Evolutionary conservation across 2,113 vertebrate genomes (phyloP), one percentile per base, ranked within the genome.

Genomic region (Tychaedon coryphoeus): DNA sequence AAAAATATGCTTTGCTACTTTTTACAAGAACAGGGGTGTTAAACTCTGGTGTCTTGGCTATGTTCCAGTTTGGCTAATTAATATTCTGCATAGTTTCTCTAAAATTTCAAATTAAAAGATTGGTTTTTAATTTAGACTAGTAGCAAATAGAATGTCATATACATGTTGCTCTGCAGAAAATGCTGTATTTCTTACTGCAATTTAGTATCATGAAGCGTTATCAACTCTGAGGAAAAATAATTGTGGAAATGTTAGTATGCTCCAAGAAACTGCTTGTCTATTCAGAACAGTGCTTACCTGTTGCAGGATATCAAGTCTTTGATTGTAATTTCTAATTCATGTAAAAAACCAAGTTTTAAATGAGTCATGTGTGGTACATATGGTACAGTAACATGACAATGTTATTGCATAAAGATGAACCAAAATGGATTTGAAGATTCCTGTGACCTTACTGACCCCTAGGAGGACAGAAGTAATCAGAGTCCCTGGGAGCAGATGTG

Each of bases 401-500:
- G 14, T 67, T 85, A 34, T 14, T 0, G 0, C 51, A 45, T 45
- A 82, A 78, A 67, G 31, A 48, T 69, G n/a, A 71, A 79, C 25
- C 22, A 75, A 86, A 81, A 82, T n/a, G 77, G 6, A 43, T 81
- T 57, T 87, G 64, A 78, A 64, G 57, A 75, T 81, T 88, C 43
- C 22, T 54, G 42, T 88, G 85, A 87, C 87, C 87, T 70, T 51
- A 70, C 26, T 88, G 91, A 92, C 87, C 73, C 20, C 22, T 42
- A 24, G 6, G 42, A 92, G 65, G 62, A 47, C 74, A 78, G 54
- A 61, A 94, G 78, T 73, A 75, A 87, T 69, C 86, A 61, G 25
- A 82, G 34, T 36, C 58, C 66, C 73, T 54, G 47, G 79, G 47
- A 91, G 58, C 94, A 94, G 70, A 78, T 95, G 93, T 85, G 74